Conservation (phyloP, 2,113 vertebrate species). For the Cacatua alba region DNA sequence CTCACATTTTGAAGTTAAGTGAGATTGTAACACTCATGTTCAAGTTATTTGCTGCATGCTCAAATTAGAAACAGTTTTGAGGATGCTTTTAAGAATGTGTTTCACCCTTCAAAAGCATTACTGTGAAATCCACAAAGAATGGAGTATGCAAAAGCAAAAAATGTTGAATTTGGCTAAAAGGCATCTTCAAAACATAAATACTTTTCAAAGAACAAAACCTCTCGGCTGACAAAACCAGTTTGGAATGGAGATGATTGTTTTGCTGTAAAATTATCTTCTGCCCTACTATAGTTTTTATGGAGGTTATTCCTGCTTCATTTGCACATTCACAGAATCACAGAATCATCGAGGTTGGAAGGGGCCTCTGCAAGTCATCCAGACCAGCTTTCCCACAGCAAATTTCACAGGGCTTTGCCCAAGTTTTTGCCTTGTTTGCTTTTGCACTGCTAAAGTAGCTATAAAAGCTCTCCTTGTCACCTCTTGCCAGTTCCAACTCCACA, state of each 20-base stretch:
- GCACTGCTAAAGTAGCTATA: neutral
- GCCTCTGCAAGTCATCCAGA: neutral
- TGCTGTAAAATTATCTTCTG: neutral
- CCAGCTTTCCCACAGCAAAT: neutral
- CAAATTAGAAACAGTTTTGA: neutral
- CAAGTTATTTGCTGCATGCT: neutral
- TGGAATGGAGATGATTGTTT: neutral
- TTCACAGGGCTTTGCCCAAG: neutral
- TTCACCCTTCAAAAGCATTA: neutral
- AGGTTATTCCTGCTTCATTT: neutral
- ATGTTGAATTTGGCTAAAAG: neutral
- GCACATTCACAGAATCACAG: neutral
- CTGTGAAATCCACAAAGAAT: neutral
- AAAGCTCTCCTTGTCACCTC: neutral
- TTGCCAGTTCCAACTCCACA: neutral
- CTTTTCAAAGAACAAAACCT: neutral
- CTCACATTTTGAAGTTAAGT: neutral
- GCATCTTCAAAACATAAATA: neutral
- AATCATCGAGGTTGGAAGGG: neutral
- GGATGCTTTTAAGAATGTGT: neutral
- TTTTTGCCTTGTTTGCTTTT: neutral
- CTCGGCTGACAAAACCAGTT: neutral
- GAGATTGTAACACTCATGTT: neutral
- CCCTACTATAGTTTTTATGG: neutral
- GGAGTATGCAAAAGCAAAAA: neutral